Percentiles rank a stretch among this genome's conserved stretches.
Conservation (phyloP, 2,888 invertebrate species). For the Heliconius cydno region DNA sequence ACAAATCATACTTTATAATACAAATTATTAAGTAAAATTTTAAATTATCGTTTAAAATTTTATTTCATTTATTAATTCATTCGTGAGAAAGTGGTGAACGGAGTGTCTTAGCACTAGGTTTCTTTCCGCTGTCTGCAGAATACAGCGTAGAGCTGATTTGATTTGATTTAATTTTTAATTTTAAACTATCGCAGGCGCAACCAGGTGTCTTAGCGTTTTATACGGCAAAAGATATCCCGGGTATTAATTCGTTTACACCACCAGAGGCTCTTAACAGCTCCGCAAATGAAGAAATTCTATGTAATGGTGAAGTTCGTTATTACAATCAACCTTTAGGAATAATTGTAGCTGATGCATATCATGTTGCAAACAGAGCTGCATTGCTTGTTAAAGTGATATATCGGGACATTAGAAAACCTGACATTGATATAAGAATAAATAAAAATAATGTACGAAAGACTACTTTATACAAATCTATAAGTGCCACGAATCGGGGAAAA, state of each 20-base stretch:
- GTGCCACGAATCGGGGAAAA: conserved; percentile 63
- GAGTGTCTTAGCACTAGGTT: no score
- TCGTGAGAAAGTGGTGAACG: no score
- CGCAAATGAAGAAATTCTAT: conserved; percentile 76
- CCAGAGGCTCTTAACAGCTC: neutral
- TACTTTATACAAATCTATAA: conserved; percentile 54
- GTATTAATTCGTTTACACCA: conserved; percentile 83
- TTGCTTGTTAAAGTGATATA: conserved; percentile 84
- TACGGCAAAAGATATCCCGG: conserved; percentile 87
- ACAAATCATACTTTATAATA: no score
- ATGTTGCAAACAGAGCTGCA: conserved; percentile 83
- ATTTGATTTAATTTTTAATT: neutral
- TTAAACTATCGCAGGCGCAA: conserved; percentile 75
- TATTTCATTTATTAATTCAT: no score
- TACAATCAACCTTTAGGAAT: conserved; percentile 88
- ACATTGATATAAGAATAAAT: conserved; percentile 60
- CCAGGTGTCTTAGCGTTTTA: conserved; percentile 87
- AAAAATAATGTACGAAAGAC: conserved; percentile 61
- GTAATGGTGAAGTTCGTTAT: conserved; percentile 80
- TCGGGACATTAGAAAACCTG: conserved; percentile 64
- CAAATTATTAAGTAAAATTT: neutral
- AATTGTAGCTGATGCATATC: conserved; percentile 84
- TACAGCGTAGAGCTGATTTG: no score
- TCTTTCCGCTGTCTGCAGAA: no score
- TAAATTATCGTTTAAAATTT: no score